Evolutionary conservation across 2,113 vertebrate species (phyloP).

Genomic region (Verasper variegatus): DNA sequence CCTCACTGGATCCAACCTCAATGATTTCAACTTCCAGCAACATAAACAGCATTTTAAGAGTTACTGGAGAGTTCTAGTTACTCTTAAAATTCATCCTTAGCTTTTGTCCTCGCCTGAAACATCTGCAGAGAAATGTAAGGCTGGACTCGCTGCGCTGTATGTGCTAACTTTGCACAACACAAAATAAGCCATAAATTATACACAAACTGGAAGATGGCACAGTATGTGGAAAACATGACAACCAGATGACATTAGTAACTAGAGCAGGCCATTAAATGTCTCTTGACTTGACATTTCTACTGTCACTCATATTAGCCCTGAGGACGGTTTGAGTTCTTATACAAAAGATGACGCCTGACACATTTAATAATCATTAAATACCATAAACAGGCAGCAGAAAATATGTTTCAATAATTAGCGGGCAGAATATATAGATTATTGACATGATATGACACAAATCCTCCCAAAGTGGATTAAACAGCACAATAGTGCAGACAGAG

Average conservation of each 20-base stretch:
- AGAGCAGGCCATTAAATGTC: not conserved
- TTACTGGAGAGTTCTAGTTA: no score
- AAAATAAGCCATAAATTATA: constrained; percentile 9
- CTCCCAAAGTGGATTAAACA: not conserved
- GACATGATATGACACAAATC: not conserved
- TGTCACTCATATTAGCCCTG: not conserved
- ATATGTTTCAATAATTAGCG: not conserved
- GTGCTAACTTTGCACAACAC: constrained; percentile 5
- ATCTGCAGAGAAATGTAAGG: constrained; percentile 5
- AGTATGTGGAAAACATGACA: not conserved
- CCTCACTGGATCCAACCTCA: constrained; percentile 4
- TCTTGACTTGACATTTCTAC: not conserved
- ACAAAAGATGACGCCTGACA: not conserved
- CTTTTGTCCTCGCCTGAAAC: constrained; percentile 9
- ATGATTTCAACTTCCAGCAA: not conserved
- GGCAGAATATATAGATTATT: not conserved
- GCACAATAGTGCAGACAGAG: not conserved
- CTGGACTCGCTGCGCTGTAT: not conserved
- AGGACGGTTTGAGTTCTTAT: not conserved
- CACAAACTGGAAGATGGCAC: not conserved
- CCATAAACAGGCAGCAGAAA: not conserved
- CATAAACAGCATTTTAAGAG: not conserved
- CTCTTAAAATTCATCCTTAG: not conserved
- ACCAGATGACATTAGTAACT: not conserved
- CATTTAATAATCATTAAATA: not conserved